Conservation (phyloP, 2,888 invertebrate genomes). For the Epinotia bilunana region DNA sequence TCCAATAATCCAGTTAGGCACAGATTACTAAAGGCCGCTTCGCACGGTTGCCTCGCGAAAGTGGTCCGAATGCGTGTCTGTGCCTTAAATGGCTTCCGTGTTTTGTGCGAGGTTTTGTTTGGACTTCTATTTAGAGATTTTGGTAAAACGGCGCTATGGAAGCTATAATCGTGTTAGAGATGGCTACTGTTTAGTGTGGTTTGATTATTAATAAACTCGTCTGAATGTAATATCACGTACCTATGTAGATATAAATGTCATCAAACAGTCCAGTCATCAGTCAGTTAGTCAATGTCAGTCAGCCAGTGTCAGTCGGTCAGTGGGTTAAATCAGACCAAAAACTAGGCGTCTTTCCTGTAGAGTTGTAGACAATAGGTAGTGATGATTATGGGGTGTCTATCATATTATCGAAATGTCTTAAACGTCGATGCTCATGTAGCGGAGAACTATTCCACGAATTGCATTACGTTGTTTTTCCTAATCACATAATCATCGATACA, state of each 20-base stretch:
- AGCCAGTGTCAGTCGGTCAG: no score
- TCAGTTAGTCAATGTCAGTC: no score
- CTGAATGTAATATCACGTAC: background rate
- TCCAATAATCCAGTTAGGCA: conserved; percentile 76
- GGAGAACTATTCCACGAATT: no score
- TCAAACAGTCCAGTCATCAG: no score
- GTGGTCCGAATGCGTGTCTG: conserved; percentile 60
- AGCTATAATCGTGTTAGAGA: background rate
- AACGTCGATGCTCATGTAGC: no score
- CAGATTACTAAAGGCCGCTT: conserved; percentile 73
- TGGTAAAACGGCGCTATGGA: background rate
- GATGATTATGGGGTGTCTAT: no score
- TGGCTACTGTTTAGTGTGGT: background rate
- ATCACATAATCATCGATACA: no score
- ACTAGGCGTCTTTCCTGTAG: no score
- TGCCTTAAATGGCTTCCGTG: conserved; percentile 49
- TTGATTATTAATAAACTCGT: background rate
- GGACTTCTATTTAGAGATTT: conserved; percentile 31
- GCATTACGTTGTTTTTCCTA: no score
- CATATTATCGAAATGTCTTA: no score
- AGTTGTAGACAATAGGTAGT: no score
- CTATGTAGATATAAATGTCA: background rate
- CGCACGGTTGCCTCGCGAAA: conserved; percentile 67
- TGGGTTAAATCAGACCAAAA: no score
- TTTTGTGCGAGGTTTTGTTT: conserved; percentile 42